Conservation (phyloP, 2,888 invertebrate species). For the Phyllotreta cruciferae region DNA sequence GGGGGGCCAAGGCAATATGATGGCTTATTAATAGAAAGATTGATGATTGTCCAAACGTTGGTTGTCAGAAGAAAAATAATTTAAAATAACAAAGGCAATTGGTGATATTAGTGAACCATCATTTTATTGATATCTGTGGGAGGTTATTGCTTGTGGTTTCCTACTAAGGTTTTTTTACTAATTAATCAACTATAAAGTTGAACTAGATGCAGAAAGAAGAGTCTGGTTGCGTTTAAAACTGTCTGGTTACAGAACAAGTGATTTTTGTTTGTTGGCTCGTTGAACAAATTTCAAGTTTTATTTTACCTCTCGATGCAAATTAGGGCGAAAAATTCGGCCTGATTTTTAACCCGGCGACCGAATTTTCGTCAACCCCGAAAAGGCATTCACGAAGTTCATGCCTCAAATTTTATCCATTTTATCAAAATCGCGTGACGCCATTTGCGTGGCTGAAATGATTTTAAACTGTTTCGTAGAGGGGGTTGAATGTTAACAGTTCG, state of each 20-base stretch:
- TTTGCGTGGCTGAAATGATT: conserved; percentile 50
- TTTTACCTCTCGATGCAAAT: conserved; percentile 5
- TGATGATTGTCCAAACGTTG: not conserved
- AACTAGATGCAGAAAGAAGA: too few relatives aligned
- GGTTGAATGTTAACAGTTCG: conserved; percentile 37
- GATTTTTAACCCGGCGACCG: conserved; percentile 15
- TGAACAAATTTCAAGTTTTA: not conserved
- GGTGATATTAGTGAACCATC: too few relatives aligned
- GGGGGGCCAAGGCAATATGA: not conserved
- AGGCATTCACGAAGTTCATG: conserved; percentile 28
- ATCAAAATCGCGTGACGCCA: conserved; percentile 48
- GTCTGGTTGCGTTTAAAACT: too few relatives aligned
- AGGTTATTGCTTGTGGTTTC: too few relatives aligned
- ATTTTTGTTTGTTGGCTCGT: conserved; percentile 1
- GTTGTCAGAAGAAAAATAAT: too few relatives aligned
- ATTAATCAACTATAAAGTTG: too few relatives aligned
- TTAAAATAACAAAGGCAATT: too few relatives aligned
- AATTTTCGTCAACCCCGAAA: conserved; percentile 26
- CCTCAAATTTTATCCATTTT: conserved; percentile 38
- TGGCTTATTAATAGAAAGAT: not conserved
- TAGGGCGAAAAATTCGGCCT: conserved; percentile 14
- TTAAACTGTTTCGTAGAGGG: conserved; percentile 48
- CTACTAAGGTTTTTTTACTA: too few relatives aligned
- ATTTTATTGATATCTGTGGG: too few relatives aligned
- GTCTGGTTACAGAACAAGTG: not conserved